These are phyloP conservation scores for Manis javanica DNA, from an alignment of 2,797 vertebrate species.

Conservation along the genomic window DNA sequence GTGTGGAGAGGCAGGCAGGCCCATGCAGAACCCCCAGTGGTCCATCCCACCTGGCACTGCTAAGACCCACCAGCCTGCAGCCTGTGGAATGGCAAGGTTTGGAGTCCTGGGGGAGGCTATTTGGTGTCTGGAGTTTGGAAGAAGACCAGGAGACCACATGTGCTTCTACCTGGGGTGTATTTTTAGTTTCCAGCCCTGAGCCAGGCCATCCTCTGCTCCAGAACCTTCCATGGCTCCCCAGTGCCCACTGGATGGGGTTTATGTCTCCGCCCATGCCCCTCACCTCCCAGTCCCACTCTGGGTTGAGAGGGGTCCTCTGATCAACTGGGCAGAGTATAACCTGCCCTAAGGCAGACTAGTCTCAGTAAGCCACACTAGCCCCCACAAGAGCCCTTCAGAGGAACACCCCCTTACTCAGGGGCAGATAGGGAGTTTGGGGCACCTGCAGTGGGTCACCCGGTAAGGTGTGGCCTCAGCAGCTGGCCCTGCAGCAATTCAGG, in stretches of 20 bases:
- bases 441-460: neutral
- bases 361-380: neutral
- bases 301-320: neutral
- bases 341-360: neutral
- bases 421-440: neutral
- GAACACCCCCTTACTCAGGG: neutral
- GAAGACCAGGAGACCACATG: neutral
- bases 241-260: neutral
- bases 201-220: neutral
- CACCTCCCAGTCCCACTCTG: neutral
- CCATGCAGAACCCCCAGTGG: neutral
- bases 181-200: neutral
- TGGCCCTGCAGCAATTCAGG: neutral
- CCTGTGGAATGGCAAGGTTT: neutral
- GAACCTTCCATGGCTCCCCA: neutral
- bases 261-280: neutral
- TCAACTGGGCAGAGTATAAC: neutral
- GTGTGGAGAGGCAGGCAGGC: neutral
- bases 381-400: neutral
- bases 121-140: neutral
- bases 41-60: neutral
- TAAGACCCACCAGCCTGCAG: neutral
- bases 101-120: neutral
- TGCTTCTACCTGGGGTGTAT: neutral
- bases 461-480: neutral